These are phyloP conservation scores for Acholoe squamosa DNA, from an alignment of 2,888 invertebrate species.

Conservation along the genomic window DNA sequence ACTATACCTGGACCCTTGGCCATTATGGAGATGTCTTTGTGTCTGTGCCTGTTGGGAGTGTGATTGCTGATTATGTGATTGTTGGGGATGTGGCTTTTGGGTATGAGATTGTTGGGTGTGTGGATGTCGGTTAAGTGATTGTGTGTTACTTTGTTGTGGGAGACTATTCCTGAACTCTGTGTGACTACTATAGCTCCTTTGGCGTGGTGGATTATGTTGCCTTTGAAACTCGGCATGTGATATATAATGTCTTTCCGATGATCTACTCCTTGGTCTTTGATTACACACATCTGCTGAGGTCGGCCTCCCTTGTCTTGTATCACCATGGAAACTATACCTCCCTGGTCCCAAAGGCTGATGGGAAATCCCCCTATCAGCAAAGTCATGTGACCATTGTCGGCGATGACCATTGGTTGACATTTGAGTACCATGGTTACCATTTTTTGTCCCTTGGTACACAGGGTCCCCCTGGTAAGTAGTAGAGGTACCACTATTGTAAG, in stretches of 20 bases:
- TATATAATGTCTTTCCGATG: constrained; percentile 24
- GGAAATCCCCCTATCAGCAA: not conserved
- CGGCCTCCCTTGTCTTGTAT: not conserved
- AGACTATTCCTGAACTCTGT: not conserved
- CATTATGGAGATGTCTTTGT: not conserved
- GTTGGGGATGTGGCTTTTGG: no score
- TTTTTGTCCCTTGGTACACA: not conserved
- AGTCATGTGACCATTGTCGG: not conserved
- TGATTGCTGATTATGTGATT: not conserved
- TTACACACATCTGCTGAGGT: not conserved
- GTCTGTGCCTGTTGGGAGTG: not conserved
- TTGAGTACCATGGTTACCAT: not conserved
- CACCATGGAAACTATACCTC: constrained; percentile 56
- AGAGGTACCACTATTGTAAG: not conserved
- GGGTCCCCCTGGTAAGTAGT: not conserved
- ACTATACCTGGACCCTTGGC: constrained; percentile 15
- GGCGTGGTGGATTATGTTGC: not conserved
- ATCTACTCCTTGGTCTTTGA: constrained; percentile 34
- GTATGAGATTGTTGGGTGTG: not conserved
- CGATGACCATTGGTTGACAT: not conserved
- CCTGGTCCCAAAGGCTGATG: not conserved
- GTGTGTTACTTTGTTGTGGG: not conserved
- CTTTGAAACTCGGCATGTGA: constrained; percentile 52
- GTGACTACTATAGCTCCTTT: constrained; percentile 50
- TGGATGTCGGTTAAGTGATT: not conserved